These are phyloP conservation scores for Aricia artaxerxes DNA, from an alignment of 2,888 invertebrate genomes.

Conservation along the genomic window DNA sequence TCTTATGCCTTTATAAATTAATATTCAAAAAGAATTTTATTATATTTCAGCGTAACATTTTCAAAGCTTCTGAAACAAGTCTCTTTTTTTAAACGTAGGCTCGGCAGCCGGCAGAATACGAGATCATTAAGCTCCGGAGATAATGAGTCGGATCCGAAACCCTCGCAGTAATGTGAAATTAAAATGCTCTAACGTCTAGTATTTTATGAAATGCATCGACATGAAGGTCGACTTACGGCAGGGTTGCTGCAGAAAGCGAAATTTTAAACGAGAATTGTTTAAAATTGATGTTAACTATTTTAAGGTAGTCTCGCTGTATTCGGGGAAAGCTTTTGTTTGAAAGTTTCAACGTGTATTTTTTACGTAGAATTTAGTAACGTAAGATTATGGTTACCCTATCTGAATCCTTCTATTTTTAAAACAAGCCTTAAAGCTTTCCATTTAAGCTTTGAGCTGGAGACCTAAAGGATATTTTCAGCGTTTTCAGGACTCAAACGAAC, in stretches of 20 bases:
- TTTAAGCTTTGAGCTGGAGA: background rate
- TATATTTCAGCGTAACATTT: background rate
- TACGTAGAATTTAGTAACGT: background rate
- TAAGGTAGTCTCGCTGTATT: background rate
- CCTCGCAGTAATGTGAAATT: conserved; percentile 34
- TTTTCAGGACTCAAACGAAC: background rate
- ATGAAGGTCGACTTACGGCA: conserved; percentile 13
- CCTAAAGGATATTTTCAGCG: background rate
- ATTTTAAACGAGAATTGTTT: background rate
- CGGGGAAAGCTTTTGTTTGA: background rate
- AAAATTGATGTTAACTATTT: background rate
- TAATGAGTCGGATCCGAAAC: conserved; percentile 30
- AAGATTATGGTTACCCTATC: background rate
- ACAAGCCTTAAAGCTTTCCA: background rate
- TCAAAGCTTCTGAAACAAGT: background rate
- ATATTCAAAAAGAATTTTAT: background rate
- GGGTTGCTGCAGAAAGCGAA: background rate
- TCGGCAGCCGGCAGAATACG: background rate
- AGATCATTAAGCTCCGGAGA: conserved; percentile 26
- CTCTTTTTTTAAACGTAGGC: background rate
- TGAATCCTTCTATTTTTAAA: background rate
- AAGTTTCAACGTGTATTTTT: background rate
- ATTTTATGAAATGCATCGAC: conserved; percentile 30
- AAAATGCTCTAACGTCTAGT: conserved; percentile 36
- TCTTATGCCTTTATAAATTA: background rate